These are phyloP conservation scores for Aptenodytes forsteri DNA, from an alignment of 2,113 vertebrate species.

Conservation along the genomic window DNA sequence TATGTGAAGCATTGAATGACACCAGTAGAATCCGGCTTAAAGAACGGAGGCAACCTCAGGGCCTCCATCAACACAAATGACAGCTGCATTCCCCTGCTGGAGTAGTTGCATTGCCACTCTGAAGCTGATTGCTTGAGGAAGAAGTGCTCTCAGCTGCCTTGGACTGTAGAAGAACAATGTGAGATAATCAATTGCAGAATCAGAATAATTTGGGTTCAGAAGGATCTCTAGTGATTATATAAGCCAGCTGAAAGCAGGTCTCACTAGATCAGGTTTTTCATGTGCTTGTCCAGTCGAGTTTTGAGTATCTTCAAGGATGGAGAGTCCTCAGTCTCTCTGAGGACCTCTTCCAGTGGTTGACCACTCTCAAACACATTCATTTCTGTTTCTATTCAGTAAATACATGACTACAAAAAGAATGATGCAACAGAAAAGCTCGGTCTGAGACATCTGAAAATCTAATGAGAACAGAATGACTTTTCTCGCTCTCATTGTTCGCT, in stretches of 20 bases:
- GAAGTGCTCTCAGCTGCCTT: not conserved
- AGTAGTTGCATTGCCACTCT: not conserved
- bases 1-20: not conserved
- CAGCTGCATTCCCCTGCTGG: not conserved
- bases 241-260: not conserved
- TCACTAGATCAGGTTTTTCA: not conserved
- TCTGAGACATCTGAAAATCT: not conserved
- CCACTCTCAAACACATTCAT: not conserved
- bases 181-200: not conserved
- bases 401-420: not conserved
- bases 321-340: not conserved
- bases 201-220: not conserved
- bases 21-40: not conserved
- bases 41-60: not conserved
- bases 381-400: not conserved
- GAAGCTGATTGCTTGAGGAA: not conserved
- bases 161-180: not conserved
- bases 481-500: not conserved
- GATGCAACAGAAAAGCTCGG: not conserved
- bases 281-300: not conserved
- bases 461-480: not conserved
- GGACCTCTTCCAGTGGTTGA: not conserved
- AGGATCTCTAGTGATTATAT: not conserved
- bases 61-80: not conserved
- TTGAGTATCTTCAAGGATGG: not conserved